Base-by-base conservation (phyloP, 2,113 vertebrate species). In the Petrocephalus zakoni region DNA sequence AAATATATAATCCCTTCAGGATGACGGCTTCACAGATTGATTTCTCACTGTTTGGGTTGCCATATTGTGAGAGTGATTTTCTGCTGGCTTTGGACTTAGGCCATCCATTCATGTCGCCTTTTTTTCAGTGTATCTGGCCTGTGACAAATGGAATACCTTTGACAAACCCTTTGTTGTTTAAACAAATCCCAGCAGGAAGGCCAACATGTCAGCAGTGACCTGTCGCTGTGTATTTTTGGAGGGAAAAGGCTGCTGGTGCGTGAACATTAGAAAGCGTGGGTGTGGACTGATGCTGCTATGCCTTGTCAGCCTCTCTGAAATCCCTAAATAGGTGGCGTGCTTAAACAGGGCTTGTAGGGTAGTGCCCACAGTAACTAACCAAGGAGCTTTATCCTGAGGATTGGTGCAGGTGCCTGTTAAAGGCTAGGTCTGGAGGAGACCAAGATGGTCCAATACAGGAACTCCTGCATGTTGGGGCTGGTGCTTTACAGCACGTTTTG, bases 61-160 rank as follows among this genome's bases (percentile, higher is more conserved):
- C 52, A 56, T 56, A 56, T 55, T 37, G 29, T 55, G 84, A 53
- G 84, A 85, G 84, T 56, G 49, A 86, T 86, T 86, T 86, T 86
- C 29, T 86, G 29, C 15, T 7, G 7, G 19, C 25, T 55, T 49
- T 49, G 46, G 81, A 49, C 21, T 83, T 22, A 49, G 46, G 29
- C 49, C 82, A 52, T 86, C 56, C 51, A 34, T 56, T n/a, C 25
- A 6, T 17, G 52, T 85, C 9, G 29, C 25, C 84, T 34, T 83
- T 86, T 85, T 52, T 86, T 86, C 19, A 52, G 29, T 29, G 29
- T 55, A 53, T 86, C 52, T 86, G 84, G 84, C 25, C 29, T 86
- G 84, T 86, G 84, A 56, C 52, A 37, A 86, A 86, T 42, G 84
- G 52, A 53, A 37, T 86, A 86, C 51, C 84, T 86, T 25, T 56